These are phyloP conservation scores for Coendou prehensilis DNA, from an alignment of 2,797 vertebrate species.

Conservation along the genomic window DNA sequence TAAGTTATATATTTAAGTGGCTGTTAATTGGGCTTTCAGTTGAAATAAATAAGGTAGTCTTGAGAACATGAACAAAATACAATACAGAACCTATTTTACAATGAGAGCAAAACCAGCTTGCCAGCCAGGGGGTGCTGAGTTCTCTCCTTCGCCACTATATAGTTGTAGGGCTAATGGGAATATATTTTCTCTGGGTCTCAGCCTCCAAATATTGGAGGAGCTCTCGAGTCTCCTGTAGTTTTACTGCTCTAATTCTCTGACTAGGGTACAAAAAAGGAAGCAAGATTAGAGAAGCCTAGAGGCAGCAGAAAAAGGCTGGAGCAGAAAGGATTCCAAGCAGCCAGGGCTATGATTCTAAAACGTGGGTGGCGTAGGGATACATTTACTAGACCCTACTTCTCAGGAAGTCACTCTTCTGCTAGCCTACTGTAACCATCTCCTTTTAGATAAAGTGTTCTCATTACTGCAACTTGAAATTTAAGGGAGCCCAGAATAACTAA, in stretches of 20 bases:
- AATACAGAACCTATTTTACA: neutral
- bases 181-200: neutral
- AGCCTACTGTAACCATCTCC: neutral
- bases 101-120: neutral
- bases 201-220: neutral
- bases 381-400: neutral
- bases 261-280: neutral
- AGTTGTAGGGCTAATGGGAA: neutral
- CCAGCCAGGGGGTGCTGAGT: neutral
- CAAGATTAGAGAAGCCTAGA: neutral
- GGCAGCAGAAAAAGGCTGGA: neutral
- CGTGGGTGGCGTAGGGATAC: too few relatives aligned
- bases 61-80: neutral
- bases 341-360: neutral
- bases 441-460: neutral
- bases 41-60: conserved; percentile 2
- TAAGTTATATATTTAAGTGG: neutral
- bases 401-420: neutral
- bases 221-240: neutral
- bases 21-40: neutral
- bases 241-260: neutral
- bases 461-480: neutral
- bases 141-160: neutral
- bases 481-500: neutral
- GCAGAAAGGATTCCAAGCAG: neutral